Evolutionary conservation across 2,113 vertebrate genomes (phyloP).

Genomic region (Boleophthalmus pectinirostris): DNA sequence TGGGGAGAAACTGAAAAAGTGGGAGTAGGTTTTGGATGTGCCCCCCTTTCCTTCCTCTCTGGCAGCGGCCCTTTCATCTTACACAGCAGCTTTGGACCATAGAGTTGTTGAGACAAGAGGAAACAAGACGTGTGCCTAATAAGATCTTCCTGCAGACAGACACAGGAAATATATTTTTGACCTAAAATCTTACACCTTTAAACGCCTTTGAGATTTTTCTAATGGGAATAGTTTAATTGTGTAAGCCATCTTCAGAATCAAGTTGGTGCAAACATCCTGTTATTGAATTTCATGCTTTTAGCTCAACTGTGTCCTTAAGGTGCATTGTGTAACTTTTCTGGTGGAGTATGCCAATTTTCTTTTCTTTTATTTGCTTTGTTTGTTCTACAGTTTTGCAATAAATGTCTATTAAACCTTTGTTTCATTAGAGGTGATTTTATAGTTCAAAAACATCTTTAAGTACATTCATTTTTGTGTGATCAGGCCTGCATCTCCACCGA

Average conservation of each 20-base stretch:
- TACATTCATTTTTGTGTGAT: too few species aligned
- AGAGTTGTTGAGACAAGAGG: slow-evolving; percentile 17
- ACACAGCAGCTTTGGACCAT: slow-evolving; percentile 11
- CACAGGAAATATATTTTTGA: slow-evolving; percentile 21
- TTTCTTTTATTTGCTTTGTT: too few species aligned
- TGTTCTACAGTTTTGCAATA: too few species aligned
- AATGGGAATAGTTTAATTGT: slow-evolving; percentile 15
- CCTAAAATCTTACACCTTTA: neutral
- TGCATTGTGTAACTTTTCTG: too few species aligned
- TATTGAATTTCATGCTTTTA: neutral
- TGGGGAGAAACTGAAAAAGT: slow-evolving; percentile 29
- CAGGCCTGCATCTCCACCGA: too few species aligned
- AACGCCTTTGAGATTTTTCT: neutral
- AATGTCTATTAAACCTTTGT: too few species aligned
- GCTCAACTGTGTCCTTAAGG: neutral
- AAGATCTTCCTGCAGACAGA: slow-evolving; percentile 25
- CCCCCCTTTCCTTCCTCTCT: slow-evolving; percentile 59
- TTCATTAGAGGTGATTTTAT: too few species aligned
- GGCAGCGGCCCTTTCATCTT: slow-evolving; percentile 17
- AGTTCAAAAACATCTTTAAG: too few species aligned
- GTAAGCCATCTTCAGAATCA: neutral
- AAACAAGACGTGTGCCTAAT: slow-evolving; percentile 37
- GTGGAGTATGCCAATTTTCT: too few species aligned
- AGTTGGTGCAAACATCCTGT: neutral
- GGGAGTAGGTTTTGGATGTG: slow-evolving; percentile 46